Conservation (phyloP, 2,113 vertebrate species). For the Alosa alosa region DNA sequence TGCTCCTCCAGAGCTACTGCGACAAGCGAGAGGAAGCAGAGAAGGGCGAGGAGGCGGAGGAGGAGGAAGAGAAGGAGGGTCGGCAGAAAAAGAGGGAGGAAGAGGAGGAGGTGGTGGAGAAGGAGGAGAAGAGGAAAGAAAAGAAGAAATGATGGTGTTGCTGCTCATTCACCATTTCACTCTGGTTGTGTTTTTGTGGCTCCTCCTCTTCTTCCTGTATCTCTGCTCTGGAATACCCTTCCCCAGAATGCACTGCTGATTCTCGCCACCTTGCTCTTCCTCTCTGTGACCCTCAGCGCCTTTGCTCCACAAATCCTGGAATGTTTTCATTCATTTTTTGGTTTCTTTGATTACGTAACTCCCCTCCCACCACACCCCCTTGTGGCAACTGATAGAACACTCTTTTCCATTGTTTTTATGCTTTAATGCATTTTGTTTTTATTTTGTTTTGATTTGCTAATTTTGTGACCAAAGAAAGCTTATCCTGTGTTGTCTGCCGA, state of each 20-base stretch:
- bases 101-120: slow-evolving; percentile 26
- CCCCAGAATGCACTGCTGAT: neutral
- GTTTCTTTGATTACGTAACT: neutral
- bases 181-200: neutral
- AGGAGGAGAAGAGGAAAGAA: slow-evolving; percentile 13
- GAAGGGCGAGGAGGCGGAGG: slow-evolving; percentile 61
- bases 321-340: slow-evolving; percentile 18
- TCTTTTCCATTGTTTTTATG: slow-evolving; percentile 47
- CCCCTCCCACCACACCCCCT: slow-evolving; percentile 4
- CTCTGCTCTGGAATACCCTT: slow-evolving; percentile 14
- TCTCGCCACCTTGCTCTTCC: neutral
- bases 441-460: slow-evolving; percentile 68
- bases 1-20: slow-evolving; percentile 85
- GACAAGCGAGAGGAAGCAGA: slow-evolving; percentile 66
- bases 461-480: slow-evolving; percentile 94
- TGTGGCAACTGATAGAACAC: slow-evolving; percentile 38
- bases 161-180: neutral
- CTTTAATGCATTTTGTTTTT: slow-evolving; percentile 43
- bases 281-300: slow-evolving; percentile 5
- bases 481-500: slow-evolving; percentile 64
- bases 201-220: neutral
- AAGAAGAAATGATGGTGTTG: neutral
- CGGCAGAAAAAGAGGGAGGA: slow-evolving; percentile 13
- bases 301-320: neutral
- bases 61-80: slow-evolving; percentile 23